Percentiles rank a stretch among this genome's conserved stretches.
phyloP scores from a whole-genome alignment of 1,140 invertebrate genomes.

The Metaphire vulgaris region DNA sequence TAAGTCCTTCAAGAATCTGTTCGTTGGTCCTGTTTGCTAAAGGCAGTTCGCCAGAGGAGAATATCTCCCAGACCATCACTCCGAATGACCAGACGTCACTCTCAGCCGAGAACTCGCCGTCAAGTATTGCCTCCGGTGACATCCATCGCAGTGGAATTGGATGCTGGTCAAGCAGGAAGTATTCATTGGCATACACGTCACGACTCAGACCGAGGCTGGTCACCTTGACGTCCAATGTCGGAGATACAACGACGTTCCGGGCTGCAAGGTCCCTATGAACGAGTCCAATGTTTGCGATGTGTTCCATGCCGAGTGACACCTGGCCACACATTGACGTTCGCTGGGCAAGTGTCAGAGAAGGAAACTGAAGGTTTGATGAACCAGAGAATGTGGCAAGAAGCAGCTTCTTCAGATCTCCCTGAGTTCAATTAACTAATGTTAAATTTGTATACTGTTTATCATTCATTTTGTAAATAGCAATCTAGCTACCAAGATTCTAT shows the following conservation, averaged over 20 bases:
- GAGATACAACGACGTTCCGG: slow-evolving; percentile 79
- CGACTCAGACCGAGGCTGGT: slow-evolving; percentile 71
- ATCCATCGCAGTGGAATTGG: slow-evolving; percentile 76
- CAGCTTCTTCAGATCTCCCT: slow-evolving; percentile 90
- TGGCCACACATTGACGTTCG: slow-evolving; percentile 62
- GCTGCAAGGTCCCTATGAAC: slow-evolving; percentile 84
- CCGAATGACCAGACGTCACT: slow-evolving; percentile 51
- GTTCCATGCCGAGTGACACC: slow-evolving; percentile 75
- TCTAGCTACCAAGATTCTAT: background rate
- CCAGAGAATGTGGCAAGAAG: slow-evolving; percentile 69
- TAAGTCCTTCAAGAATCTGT: slow-evolving; percentile 58
- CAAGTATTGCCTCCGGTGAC: slow-evolving; percentile 76
- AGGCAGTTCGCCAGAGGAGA: slow-evolving; percentile 46
- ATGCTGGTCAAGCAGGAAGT: slow-evolving; percentile 55
- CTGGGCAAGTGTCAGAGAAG: slow-evolving; percentile 63
- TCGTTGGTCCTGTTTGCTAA: slow-evolving; percentile 43
- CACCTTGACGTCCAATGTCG: slow-evolving; percentile 71
- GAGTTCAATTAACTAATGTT: slow-evolving; percentile 30
- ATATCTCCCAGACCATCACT: slow-evolving; percentile 49
- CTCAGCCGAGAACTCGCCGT: slow-evolving; percentile 59
- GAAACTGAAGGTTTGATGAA: slow-evolving; percentile 37
- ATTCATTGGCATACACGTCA: slow-evolving; percentile 78
- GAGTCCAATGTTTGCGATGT: slow-evolving; percentile 66
- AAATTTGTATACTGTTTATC: background rate
- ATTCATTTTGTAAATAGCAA: background rate